Evolutionary conservation across 1,140 invertebrate genomes (phyloP).

Genomic region (Arctopsyche grandis): DNA sequence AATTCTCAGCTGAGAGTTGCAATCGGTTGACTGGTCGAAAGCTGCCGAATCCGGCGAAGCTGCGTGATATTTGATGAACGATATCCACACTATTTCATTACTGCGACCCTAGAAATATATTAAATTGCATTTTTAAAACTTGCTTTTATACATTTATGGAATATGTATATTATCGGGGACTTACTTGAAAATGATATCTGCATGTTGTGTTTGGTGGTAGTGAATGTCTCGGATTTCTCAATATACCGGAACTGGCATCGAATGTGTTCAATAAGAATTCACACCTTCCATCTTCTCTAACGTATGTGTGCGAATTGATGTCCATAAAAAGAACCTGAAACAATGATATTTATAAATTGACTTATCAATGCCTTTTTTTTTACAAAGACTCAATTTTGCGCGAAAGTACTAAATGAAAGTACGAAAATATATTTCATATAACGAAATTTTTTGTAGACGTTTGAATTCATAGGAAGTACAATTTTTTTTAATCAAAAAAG

Average conservation of each 20-base stretch:
- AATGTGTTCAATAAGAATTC: conserved; percentile 81
- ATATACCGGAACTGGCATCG: conserved; percentile 76
- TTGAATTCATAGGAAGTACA: too few species aligned
- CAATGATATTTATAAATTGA: conserved; percentile 46
- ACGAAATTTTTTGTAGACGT: too few species aligned
- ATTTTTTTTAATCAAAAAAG: too few species aligned
- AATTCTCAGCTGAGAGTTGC: conserved; percentile 77
- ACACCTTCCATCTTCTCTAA: conserved; percentile 76
- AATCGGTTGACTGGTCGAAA: conserved; percentile 74
- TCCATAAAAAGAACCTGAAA: conserved; percentile 77
- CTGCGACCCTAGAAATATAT: conserved; percentile 68
- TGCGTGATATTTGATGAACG: conserved; percentile 84
- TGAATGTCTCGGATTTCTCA: conserved; percentile 79
- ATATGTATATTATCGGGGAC: neutral
- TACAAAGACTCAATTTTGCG: neutral
- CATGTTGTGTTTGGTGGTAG: conserved; percentile 83
- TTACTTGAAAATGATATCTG: conserved; percentile 78
- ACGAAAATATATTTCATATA: too few species aligned
- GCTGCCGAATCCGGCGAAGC: conserved; percentile 72
- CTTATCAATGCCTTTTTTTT: neutral
- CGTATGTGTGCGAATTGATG: conserved; percentile 77
- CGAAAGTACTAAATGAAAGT: neutral
- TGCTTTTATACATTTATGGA: neutral
- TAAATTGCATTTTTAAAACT: neutral
- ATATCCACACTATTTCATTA: conserved; percentile 84